Evolutionary conservation across 2,888 invertebrate species (phyloP).

Genomic region (Hetaerina titia): DNA sequence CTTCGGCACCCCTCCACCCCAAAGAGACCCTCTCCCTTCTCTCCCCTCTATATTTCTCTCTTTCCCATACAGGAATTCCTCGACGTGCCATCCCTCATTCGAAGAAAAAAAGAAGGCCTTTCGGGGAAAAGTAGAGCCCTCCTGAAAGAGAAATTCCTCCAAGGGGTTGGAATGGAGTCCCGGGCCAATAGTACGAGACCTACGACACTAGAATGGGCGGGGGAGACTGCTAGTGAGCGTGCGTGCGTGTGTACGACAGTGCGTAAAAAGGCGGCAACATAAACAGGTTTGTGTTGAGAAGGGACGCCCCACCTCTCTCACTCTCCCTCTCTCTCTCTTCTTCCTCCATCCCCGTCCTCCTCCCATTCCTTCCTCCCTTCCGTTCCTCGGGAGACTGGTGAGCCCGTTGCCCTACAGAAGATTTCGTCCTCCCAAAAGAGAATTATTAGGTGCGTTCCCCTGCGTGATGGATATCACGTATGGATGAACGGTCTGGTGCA

Average conservation of each 20-base stretch:
- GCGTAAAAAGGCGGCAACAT: slow-evolving; percentile 9
- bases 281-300: slow-evolving; percentile 22
- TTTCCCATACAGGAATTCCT: not conserved
- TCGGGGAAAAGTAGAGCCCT: slow-evolving; percentile 7
- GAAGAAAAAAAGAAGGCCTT: not conserved
- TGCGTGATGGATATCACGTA: not conserved
- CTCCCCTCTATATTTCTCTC: not conserved
- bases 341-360: not conserved
- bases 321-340: not conserved
- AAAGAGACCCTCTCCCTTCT: not conserved
- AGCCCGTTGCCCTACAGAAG: not conserved
- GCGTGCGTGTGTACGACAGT: not conserved
- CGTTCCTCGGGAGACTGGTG: not conserved
- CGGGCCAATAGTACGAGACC: not conserved
- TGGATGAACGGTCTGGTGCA: not conserved
- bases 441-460: not conserved
- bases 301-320: not conserved
- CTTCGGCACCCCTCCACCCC: not conserved
- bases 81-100: slow-evolving; percentile 28
- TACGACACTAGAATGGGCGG: slow-evolving; percentile 17
- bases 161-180: slow-evolving; percentile 27
- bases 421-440: not conserved
- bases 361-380: not conserved
- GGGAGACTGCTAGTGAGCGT: not conserved
- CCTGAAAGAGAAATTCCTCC: slow-evolving; percentile 16